Percentiles rank a stretch among this genome's conserved stretches.
phyloP scores from a whole-genome alignment of 2,797 vertebrate genomes.

The Rhadinocentrus ornatus region DNA sequence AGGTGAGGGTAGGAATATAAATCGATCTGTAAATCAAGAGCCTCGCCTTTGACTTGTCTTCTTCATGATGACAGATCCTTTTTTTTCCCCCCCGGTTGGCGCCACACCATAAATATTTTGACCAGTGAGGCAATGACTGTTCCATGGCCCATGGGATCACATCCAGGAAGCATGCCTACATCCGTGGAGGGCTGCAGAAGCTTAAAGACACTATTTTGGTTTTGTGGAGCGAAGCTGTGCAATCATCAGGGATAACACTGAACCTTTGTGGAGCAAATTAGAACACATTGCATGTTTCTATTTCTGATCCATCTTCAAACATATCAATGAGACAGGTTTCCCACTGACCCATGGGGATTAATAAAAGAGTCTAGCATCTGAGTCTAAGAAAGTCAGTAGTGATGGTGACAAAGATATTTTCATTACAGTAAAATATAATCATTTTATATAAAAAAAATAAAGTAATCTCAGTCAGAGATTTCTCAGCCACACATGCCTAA shows the following conservation, averaged over 20 bases:
- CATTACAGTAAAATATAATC: neutral
- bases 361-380: neutral
- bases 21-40: neutral
- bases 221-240: slow-evolving; percentile 44
- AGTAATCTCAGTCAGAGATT: neutral
- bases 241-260: slow-evolving; percentile 51
- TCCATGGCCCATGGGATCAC: slow-evolving; percentile 32
- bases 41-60: too few species aligned
- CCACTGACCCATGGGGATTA: neutral
- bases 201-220: slow-evolving; percentile 61
- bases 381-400: neutral
- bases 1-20: neutral
- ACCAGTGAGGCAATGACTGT: slow-evolving; percentile 33
- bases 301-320: slow-evolving; percentile 41
- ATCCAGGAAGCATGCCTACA: slow-evolving; percentile 55
- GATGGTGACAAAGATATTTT: neutral
- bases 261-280: slow-evolving; percentile 38
- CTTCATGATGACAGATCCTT: neutral
- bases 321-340: slow-evolving; percentile 24
- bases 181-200: slow-evolving; percentile 32
- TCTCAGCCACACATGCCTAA: neutral
- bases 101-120: neutral
- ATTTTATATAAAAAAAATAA: neutral
- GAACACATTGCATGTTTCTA: slow-evolving; percentile 31
- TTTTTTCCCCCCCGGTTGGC: neutral